A percentile compares a stretch with the other conserved stretches of the same genome.
Conservation (phyloP, 2,113 vertebrate species). For the Stictonetta naevosa region DNA sequence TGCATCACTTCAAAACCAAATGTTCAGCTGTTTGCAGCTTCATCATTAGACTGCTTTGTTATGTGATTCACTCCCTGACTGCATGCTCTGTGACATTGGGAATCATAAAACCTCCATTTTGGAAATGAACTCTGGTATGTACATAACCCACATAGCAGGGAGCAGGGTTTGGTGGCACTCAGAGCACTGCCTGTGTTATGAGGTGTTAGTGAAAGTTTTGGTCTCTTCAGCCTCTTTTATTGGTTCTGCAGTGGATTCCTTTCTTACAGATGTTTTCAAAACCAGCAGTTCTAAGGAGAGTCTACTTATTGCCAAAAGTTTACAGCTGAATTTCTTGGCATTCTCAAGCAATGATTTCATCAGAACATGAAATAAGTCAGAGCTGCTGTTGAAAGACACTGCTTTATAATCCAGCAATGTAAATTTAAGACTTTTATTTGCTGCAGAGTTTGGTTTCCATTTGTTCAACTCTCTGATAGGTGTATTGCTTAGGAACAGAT, state of each 20-base stretch:
- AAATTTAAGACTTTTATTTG: constrained; percentile 61
- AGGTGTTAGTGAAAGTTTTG: constrained; percentile 68
- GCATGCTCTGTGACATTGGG: background rate
- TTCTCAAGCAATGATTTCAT: constrained; percentile 46
- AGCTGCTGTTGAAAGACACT: constrained; percentile 47
- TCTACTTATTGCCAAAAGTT: constrained; percentile 67
- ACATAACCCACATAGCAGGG: constrained; percentile 40
- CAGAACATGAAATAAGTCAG: constrained; percentile 35
- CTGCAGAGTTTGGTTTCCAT: constrained; percentile 59
- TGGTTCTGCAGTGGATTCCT: constrained; percentile 61
- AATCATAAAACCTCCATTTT: constrained; percentile 40
- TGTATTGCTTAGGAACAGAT: constrained; percentile 55
- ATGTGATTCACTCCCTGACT: constrained; percentile 16
- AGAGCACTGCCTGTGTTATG: constrained; percentile 39
- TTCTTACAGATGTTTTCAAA: constrained; percentile 71
- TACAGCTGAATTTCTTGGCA: constrained; percentile 47
- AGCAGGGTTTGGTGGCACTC: constrained; percentile 45
- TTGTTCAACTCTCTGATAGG: constrained; percentile 48
- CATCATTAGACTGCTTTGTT: constrained; percentile 46
- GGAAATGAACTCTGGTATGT: constrained; percentile 43
- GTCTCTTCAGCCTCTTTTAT: constrained; percentile 66
- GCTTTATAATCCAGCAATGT: constrained; percentile 53
- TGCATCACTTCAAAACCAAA: constrained; percentile 43
- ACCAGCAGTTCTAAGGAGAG: constrained; percentile 41
- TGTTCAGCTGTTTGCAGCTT: constrained; percentile 8